Evolutionary conservation across 2,888 invertebrate genomes (phyloP).

Genomic region (Pandemis cinnamomeana): DNA sequence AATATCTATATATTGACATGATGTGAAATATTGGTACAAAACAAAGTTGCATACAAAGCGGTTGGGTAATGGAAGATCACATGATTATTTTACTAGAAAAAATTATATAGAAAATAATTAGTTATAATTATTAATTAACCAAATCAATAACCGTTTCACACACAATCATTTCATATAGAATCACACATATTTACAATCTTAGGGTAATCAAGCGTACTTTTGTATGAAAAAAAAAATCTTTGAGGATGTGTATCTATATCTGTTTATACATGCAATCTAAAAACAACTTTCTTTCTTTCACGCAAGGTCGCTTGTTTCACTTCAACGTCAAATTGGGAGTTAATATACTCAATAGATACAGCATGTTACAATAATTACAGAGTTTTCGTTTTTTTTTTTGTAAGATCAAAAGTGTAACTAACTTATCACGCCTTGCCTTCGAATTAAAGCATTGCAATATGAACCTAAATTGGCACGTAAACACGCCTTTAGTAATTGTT

Average conservation of each 20-base stretch:
- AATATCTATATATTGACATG: conserved; percentile 22
- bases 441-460: too few relatives aligned
- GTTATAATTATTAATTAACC: background rate
- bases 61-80: conserved; percentile 27
- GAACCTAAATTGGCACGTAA: too few relatives aligned
- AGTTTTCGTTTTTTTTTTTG: too few relatives aligned
- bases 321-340: too few relatives aligned
- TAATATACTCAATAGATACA: too few relatives aligned
- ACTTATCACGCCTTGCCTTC: too few relatives aligned
- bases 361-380: too few relatives aligned
- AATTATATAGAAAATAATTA: conserved; percentile 15
- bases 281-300: too few relatives aligned
- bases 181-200: conserved; percentile 16
- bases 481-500: too few relatives aligned
- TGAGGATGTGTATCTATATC: background rate
- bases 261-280: too few relatives aligned
- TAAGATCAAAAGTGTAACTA: too few relatives aligned
- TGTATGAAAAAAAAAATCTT: background rate
- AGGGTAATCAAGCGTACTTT: conserved; percentile 11
- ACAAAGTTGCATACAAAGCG: conserved; percentile 8
- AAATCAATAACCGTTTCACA: conserved; percentile 10
- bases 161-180: conserved; percentile 8
- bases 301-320: too few relatives aligned
- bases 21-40: conserved; percentile 17
- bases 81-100: conserved; percentile 14